These are phyloP conservation scores for Caenorhabditis zanzibari DNA, from an alignment of 2,888 invertebrate species.

Conservation along the genomic window DNA sequence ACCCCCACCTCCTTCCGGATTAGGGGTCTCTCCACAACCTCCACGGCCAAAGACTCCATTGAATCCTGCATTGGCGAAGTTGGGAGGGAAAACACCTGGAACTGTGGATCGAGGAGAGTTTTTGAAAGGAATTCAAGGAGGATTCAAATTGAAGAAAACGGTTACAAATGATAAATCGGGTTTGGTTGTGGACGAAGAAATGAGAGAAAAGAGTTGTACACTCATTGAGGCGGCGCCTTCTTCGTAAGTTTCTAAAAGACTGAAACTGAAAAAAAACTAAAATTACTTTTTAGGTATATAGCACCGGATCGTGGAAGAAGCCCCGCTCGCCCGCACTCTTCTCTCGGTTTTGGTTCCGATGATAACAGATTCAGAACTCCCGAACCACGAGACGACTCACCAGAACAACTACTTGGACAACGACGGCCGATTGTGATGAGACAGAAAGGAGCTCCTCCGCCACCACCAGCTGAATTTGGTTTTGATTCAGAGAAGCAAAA, in stretches of 20 bases:
- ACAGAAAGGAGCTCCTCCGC: conserved; percentile 64
- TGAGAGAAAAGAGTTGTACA: conserved; percentile 67
- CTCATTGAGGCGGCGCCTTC: conserved; percentile 65
- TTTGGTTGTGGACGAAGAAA: conserved; percentile 77
- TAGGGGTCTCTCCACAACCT: conserved; percentile 39
- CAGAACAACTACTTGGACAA: conserved; percentile 63
- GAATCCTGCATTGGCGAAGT: conserved; percentile 72
- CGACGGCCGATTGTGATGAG: conserved; percentile 68
- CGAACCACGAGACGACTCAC: conserved; percentile 69
- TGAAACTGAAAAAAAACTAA: neutral
- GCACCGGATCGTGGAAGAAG: conserved; percentile 64
- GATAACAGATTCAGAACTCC: conserved; percentile 68
- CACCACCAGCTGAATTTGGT: conserved; percentile 74
- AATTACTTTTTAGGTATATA: conserved; percentile 44
- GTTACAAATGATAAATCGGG: conserved; percentile 79
- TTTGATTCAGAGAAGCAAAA: conserved; percentile 75
- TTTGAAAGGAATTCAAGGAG: conserved; percentile 72
- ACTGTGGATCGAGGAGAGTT: conserved; percentile 73
- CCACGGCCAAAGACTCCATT: conserved; percentile 61
- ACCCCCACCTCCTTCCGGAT: conserved; percentile 49
- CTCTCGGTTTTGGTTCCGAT: conserved; percentile 63
- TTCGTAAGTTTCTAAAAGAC: conserved; percentile 54
- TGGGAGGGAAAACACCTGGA: conserved; percentile 70
- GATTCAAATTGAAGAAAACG: conserved; percentile 75
- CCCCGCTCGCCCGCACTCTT: conserved; percentile 65